These are phyloP conservation scores for Phyllotreta cruciferae DNA, from an alignment of 2,888 invertebrate genomes.

Conservation along the genomic window DNA sequence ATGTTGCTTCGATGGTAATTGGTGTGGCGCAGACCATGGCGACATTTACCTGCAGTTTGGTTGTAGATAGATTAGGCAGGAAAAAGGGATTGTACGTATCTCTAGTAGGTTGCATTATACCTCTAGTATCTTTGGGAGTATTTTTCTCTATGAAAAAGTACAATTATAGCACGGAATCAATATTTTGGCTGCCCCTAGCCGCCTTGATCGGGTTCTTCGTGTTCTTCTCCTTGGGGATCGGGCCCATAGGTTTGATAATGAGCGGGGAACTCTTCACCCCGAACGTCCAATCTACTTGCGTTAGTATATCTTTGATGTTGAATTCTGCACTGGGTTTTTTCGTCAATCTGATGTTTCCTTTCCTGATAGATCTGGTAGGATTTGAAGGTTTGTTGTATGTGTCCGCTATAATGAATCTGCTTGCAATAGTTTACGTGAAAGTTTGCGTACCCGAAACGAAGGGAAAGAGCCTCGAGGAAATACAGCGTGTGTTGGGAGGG, in stretches of 20 bases:
- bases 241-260: neutral
- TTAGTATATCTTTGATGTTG: neutral
- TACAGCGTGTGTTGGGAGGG: neutral
- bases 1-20: neutral
- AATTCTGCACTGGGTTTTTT: conserved; percentile 1
- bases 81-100: neutral
- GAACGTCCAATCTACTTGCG: neutral
- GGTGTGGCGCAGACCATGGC: neutral
- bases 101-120: neutral
- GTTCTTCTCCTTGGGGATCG: neutral
- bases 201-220: neutral
- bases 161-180: neutral
- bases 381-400: neutral
- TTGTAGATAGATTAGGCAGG: neutral
- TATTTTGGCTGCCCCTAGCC: conserved; percentile 1
- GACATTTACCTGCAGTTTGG: neutral
- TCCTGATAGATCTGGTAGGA: neutral
- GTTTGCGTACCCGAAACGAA: conserved; percentile 2
- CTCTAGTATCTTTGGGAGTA: neutral
- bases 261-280: neutral
- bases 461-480: conserved; percentile 6
- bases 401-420: neutral
- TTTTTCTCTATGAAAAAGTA: neutral
- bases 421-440: neutral
- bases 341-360: neutral